Evolutionary conservation across 1,140 invertebrate species (phyloP).

Genomic region (Luehdorfia chinensis): DNA sequence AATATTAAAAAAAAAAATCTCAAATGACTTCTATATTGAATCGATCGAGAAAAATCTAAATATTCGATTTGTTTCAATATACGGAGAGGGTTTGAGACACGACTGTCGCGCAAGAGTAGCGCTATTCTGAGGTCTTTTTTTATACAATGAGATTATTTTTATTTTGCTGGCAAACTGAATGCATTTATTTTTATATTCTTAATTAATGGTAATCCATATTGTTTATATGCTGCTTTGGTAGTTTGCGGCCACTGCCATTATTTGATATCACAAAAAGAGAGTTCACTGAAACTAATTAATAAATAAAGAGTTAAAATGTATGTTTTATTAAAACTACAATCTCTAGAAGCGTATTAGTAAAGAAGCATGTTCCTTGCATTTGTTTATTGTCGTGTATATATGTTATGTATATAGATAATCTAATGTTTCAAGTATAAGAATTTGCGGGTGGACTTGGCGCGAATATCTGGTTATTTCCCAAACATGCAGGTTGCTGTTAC

Average conservation of each 20-base stretch:
- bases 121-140: background rate
- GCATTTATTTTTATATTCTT: conserved; percentile 17
- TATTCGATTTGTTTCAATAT: background rate
- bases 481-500: no score
- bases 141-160: conserved; percentile 12
- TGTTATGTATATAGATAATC: no score
- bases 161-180: conserved; percentile 7
- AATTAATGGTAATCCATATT: background rate
- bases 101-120: background rate
- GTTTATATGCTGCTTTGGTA: no score
- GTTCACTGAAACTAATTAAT: no score
- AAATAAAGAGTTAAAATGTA: no score
- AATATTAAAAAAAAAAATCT: background rate
- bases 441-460: no score
- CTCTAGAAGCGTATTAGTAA: no score
- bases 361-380: no score
- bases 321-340: no score
- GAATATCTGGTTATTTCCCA: no score
- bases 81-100: background rate
- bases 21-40: background rate
- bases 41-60: background rate
- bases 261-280: background rate
- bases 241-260: conserved; percentile 3
- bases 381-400: no score
- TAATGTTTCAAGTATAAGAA: no score